Evolutionary conservation across 1,140 invertebrate genomes (phyloP).

Genomic region (Halesus radiatus): DNA sequence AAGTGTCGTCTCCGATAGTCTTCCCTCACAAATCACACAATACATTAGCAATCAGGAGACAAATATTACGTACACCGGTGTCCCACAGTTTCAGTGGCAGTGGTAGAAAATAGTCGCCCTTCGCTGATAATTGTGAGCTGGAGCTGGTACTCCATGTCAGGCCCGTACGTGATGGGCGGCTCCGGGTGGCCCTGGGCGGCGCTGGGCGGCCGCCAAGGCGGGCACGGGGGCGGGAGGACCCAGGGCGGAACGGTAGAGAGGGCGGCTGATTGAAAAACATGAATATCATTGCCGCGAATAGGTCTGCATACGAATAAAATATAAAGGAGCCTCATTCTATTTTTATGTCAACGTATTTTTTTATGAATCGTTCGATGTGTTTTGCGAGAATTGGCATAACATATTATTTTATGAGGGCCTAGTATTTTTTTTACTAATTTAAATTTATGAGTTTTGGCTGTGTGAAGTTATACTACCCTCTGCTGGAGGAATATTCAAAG

Average conservation of each 20-base stretch:
- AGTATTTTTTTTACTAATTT: no score
- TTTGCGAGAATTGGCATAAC: no score
- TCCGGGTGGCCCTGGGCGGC: no score
- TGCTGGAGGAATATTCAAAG: no score
- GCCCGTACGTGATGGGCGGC: conserved; percentile 12
- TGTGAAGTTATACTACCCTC: no score
- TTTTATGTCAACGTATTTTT: neutral
- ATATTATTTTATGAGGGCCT: no score
- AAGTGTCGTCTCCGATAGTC: no score
- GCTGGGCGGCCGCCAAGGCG: neutral
- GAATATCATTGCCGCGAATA: conserved; percentile 24
- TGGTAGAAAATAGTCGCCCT: conserved; percentile 9
- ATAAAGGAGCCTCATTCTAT: neutral
- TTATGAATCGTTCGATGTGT: no score
- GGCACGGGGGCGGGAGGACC: neutral
- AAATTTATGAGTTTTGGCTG: no score
- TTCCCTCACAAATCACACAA: no score
- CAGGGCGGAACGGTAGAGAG: neutral
- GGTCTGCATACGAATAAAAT: neutral
- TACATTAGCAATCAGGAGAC: no score
- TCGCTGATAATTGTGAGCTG: conserved; percentile 30
- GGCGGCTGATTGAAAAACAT: conserved; percentile 31
- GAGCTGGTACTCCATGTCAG: conserved; percentile 15
- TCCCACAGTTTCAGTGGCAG: neutral
- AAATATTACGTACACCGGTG: neutral